These are phyloP conservation scores for Chelon labrosus DNA, from an alignment of 2,797 vertebrate species.

Conservation along the genomic window DNA sequence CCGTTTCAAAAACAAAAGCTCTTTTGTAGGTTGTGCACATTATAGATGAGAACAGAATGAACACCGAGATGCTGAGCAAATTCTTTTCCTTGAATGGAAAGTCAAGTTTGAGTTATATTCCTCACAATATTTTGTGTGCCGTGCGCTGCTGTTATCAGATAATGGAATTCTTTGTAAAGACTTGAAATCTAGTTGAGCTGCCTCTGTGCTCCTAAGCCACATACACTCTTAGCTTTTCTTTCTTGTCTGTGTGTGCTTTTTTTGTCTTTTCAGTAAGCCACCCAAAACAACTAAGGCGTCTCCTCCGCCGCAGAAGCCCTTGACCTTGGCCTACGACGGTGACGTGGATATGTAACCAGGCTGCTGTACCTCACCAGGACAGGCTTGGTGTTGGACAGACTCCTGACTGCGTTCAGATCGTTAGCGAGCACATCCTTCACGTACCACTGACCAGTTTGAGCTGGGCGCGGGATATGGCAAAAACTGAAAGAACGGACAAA, in stretches of 20 bases:
- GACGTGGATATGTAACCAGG: conserved; percentile 94
- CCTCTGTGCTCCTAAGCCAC: conserved; percentile 39
- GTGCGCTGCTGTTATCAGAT: conserved; percentile 64
- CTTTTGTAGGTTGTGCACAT: conserved; percentile 3
- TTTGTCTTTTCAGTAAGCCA: conserved; percentile 84
- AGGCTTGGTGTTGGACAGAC: conserved; percentile 34
- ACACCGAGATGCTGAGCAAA: conserved; percentile 17
- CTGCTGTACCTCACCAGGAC: conserved; percentile 55
- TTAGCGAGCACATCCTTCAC: conserved; percentile 34
- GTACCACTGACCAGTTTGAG: conserved; percentile 13
- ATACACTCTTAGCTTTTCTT: conserved; percentile 32
- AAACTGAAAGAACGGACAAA: conserved; percentile 7
- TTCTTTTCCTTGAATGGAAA: conserved; percentile 24
- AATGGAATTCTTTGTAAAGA: conserved; percentile 62
- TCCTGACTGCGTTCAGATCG: conserved; percentile 36
- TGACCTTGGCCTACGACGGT: conserved; percentile 96
- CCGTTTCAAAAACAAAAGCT: conserved; percentile 10
- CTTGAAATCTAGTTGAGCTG: conserved; percentile 46
- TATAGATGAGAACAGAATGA: conserved; percentile 20
- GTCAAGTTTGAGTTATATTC: conserved; percentile 66
- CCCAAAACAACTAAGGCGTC: conserved; percentile 89
- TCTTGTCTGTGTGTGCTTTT: conserved; percentile 25
- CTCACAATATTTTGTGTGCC: conserved; percentile 42
- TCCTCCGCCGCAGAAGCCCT: conserved; percentile 93
- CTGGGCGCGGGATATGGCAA: conserved; percentile 4